Conservation (phyloP, 2,113 vertebrate genomes). For the Brevimyrus niger region DNA sequence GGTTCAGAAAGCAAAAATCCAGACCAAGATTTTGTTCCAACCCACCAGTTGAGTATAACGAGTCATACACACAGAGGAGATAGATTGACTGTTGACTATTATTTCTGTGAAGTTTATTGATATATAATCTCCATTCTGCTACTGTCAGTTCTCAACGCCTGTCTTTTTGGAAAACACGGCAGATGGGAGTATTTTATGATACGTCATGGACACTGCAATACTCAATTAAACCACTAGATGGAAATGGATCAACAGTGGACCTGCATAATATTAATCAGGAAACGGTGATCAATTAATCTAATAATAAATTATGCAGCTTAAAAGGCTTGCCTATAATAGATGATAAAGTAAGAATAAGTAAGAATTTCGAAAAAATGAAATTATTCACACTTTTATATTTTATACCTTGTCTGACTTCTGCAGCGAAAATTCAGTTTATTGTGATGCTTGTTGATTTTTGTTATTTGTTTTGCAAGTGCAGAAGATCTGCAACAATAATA, state of each 20-base stretch:
- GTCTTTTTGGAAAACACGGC: not conserved
- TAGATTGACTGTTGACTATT: not conserved
- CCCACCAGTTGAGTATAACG: not conserved
- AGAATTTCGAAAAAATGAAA: not conserved
- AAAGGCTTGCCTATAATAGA: not conserved
- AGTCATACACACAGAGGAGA: not conserved
- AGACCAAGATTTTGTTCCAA: not conserved
- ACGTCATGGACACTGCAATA: not conserved
- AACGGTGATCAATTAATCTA: not conserved
- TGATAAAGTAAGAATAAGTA: not conserved
- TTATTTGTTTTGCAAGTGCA: not conserved
- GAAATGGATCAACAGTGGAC: not conserved
- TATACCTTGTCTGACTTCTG: not conserved
- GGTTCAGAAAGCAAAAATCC: not conserved
- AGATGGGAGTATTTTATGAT: not conserved
- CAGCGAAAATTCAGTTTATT: not conserved
- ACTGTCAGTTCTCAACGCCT: not conserved
- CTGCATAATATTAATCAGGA: not conserved
- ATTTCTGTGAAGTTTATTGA: not conserved
- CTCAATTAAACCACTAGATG: not conserved
- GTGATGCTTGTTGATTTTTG: not conserved
- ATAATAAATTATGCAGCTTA: not conserved
- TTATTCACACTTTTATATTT: not conserved
- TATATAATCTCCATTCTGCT: not conserved
- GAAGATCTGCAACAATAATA: not conserved